Evolutionary conservation across 2,888 invertebrate genomes (phyloP).

Genomic region (Heliconius ethilla): DNA sequence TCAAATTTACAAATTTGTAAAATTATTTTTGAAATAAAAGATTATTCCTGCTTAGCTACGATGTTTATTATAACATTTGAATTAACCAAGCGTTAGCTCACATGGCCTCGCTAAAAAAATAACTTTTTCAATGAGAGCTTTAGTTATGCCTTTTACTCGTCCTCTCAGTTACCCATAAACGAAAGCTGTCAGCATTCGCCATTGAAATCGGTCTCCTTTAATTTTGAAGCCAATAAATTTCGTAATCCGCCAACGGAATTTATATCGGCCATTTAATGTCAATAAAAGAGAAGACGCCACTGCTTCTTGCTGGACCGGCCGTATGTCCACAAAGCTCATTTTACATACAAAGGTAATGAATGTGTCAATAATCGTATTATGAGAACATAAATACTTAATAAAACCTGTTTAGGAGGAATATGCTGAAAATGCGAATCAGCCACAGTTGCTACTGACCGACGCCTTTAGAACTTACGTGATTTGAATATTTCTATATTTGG

Average conservation of each 20-base stretch:
- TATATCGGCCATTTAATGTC: slow-evolving; percentile 80
- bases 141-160: slow-evolving; percentile 58
- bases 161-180: slow-evolving; percentile 66
- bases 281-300: slow-evolving; percentile 66
- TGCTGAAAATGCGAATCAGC: slow-evolving; percentile 11
- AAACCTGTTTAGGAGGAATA: slow-evolving; percentile 20
- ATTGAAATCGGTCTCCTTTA: slow-evolving; percentile 81
- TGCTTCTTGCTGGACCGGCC: slow-evolving; percentile 63
- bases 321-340: slow-evolving; percentile 65
- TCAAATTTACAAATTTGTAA: too few species aligned
- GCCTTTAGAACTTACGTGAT: background rate
- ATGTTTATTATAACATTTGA: slow-evolving; percentile 12
- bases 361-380: slow-evolving; percentile 64
- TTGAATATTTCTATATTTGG: slow-evolving; percentile 9
- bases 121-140: slow-evolving; percentile 63
- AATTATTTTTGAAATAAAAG: background rate
- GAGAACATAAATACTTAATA: slow-evolving; percentile 37
- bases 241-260: slow-evolving; percentile 79
- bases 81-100: slow-evolving; percentile 12
- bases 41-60: background rate
- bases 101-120: slow-evolving; percentile 48
- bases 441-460: background rate
- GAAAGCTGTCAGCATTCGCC: slow-evolving; percentile 72
- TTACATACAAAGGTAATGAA: slow-evolving; percentile 76
- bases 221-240: slow-evolving; percentile 80